These are phyloP conservation scores for Craseonycteris thonglongyai DNA, from an alignment of 2,113 vertebrate genomes.

Conservation along the genomic window DNA sequence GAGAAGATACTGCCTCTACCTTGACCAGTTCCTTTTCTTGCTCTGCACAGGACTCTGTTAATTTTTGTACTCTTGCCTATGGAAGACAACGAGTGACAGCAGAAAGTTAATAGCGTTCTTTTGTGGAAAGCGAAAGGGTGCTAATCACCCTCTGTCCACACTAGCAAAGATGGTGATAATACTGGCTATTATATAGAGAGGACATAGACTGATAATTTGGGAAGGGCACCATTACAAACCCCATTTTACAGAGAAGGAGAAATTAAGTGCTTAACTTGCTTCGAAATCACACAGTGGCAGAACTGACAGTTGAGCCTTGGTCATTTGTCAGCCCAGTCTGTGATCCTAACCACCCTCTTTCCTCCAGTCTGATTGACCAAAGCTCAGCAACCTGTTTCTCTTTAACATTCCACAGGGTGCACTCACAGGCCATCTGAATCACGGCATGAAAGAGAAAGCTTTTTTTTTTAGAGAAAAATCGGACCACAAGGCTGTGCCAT, in stretches of 20 bases:
- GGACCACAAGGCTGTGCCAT: not conserved
- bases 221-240: not conserved
- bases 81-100: not conserved
- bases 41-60: not conserved
- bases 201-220: not conserved
- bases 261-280: not conserved
- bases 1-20: not conserved
- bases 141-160: not conserved
- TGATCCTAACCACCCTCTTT: not conserved
- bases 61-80: slow-evolving; percentile 39
- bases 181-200: not conserved
- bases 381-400: not conserved
- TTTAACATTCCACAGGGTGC: not conserved
- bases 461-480: not conserved
- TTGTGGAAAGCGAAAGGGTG: not conserved
- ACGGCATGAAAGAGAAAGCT: not conserved
- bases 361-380: not conserved
- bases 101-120: not conserved
- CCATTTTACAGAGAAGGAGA: not conserved
- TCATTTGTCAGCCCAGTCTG: not conserved
- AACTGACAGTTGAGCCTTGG: not conserved
- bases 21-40: slow-evolving; percentile 51
- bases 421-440: not conserved
- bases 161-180: not conserved
- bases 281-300: not conserved